phyloP scores from a whole-genome alignment of 2,888 invertebrate species.

The Acrobasis consociella region DNA sequence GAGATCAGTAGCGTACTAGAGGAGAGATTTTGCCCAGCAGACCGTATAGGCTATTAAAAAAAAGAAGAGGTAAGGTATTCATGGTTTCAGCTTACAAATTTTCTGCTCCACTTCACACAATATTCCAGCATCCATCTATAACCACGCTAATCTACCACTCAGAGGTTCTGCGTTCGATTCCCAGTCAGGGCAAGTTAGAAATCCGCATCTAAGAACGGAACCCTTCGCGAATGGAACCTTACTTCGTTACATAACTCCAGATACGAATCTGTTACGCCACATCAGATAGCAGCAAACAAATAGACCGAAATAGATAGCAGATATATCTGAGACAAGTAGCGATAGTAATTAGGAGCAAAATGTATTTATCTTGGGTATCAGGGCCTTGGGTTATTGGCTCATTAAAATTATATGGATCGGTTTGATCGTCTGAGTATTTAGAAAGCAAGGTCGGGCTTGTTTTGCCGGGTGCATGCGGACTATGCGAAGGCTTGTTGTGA shows the following conservation, averaged over 20 bases:
- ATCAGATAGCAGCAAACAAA: constrained; percentile 20
- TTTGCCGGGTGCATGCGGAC: constrained; percentile 48
- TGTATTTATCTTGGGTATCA: constrained; percentile 64
- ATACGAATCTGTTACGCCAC: constrained; percentile 11
- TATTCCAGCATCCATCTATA: too few species aligned
- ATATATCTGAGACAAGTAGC: constrained; percentile 32
- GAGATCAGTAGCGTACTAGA: too few species aligned
- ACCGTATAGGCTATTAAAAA: too few species aligned
- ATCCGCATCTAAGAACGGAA: too few species aligned
- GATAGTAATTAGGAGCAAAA: constrained; percentile 46
- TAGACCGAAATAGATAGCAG: constrained; percentile 24
- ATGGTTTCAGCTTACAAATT: too few species aligned
- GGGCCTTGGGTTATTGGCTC: constrained; percentile 72
- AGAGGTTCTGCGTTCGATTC: too few species aligned
- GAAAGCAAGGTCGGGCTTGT: constrained; percentile 74
- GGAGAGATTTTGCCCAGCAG: too few species aligned
- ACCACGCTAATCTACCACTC: too few species aligned
- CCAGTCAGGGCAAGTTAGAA: too few species aligned
- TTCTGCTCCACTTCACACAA: too few species aligned
- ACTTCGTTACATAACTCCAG: constrained; percentile 2
- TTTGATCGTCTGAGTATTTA: constrained; percentile 55
- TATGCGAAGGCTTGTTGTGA: constrained; percentile 39
- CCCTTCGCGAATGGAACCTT: not conserved
- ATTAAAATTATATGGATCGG: constrained; percentile 71
- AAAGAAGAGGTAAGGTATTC: too few species aligned